Base-by-base conservation (phyloP, 2,113 vertebrate genomes). In the Lanius collurio region DNA sequence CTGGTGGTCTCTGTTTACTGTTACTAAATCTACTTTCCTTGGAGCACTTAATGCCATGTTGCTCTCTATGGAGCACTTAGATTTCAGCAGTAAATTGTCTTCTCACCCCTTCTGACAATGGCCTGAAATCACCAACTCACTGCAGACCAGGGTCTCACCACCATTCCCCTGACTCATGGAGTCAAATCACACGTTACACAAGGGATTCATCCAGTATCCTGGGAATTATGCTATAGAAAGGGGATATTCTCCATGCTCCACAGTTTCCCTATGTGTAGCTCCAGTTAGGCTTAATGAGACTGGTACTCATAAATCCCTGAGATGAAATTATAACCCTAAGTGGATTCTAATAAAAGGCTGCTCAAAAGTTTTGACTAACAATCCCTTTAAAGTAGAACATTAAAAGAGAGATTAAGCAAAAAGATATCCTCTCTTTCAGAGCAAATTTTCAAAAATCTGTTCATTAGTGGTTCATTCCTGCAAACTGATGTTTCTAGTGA, bases 221-320 rank as follows among this genome's bases (percentile, higher is more conserved):
- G 85, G 65, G 79, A 96, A 93, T 80, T 75, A 83, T 95, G 89
- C 89, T 96, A 84, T 94, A 96, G 46, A 93, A 80, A 89, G 65
- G 76, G 70, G 84, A 92, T 95, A 94, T 94, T 97, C 44, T 90
- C 76, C 9, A 1, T 82, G 73, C 82, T 86, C 76, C 82, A 73
- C 68, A 21, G 76, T 93, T 96, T 95, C 86, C 83, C 87, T 71
- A n/a, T 91, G 69, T 91, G 85, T 91, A 96, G 78, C 64, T 95
- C 69, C 82, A 47, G 12, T 95, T 95, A 80, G 67, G 46, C 87
- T 50, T 97, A 78, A 97, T 93, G 93, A 95, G 85, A 91, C 94
- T 9, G 3, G 80, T 70, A 63, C 94, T 97, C 79, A 83, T 89
- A 96, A 96, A 91, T 96, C 96, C 68, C 88, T 69, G 76, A 94